phyloP scores from a whole-genome alignment of 1,140 invertebrate genomes.

The Lordiphosa clarofinis region DNA sequence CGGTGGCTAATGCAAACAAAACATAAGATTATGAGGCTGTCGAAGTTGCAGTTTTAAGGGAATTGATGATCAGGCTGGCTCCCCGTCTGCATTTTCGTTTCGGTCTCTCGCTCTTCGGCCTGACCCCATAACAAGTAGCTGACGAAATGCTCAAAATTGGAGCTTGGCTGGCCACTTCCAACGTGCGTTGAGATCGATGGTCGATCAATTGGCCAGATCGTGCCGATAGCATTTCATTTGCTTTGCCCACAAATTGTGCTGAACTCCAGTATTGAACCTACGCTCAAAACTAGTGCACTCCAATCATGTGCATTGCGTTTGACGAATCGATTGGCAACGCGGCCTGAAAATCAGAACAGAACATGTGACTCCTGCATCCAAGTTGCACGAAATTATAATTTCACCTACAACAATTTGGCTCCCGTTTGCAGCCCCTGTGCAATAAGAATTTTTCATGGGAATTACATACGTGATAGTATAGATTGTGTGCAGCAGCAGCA shows the following conservation, averaged over 20 bases:
- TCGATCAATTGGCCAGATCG: constrained; percentile 50
- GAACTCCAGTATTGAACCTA: constrained; percentile 49
- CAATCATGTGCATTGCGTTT: constrained; percentile 68
- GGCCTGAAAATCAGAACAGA: constrained; percentile 17
- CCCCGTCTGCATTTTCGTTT: not conserved
- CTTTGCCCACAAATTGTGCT: constrained; percentile 51
- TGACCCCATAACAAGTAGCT: constrained; percentile 72
- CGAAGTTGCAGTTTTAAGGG: constrained; percentile 9
- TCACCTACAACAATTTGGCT: constrained; percentile 75
- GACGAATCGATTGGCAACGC: constrained; percentile 69
- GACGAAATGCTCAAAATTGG: constrained; percentile 67
- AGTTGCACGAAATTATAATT: constrained; percentile 67
- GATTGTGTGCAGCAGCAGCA: not conserved
- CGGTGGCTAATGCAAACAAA: constrained; percentile 74
- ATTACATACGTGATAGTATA: constrained; percentile 76
- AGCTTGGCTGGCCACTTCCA: constrained; percentile 68
- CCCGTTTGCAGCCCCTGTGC: constrained; percentile 42
- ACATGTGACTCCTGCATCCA: constrained; percentile 37
- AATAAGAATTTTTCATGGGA: constrained; percentile 68
- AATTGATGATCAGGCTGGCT: constrained; percentile 43
- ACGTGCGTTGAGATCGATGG: constrained; percentile 22
- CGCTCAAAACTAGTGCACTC: constrained; percentile 53
- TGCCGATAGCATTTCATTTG: constrained; percentile 70
- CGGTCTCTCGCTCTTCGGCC: constrained; percentile 9
- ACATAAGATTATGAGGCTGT: constrained; percentile 69